Base-by-base conservation (phyloP, 2,888 invertebrate genomes). In the Chymomyza fuscimana region DNA sequence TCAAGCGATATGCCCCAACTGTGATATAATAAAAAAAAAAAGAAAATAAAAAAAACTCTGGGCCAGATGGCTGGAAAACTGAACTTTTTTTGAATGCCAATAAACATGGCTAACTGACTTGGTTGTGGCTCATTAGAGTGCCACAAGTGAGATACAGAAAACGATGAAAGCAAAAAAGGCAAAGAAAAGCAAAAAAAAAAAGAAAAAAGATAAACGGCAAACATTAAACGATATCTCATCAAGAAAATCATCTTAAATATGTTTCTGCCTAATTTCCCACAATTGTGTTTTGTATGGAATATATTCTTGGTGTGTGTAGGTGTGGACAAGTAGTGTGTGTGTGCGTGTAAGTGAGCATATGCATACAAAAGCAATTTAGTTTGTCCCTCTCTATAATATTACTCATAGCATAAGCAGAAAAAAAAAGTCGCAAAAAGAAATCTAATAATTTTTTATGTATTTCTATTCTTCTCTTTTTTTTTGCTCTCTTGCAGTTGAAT, bases 191-290 rank as follows among this genome's bases (percentile, higher is more conserved):
- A 69, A 51, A 65, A 51, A 25, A 46, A 64, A 65, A 56, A 73
- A 78, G 75, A 75, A 67, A 67, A 70, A 77, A 84, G 74, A 78
- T 77, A 80, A 75, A 78, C 73, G 77, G 76, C 72, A 79, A 76
- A 79, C 86, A 81, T 83, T 87, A 86, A 79, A 79, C 74, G 79
- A 84, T 78, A 88, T 79, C 84, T 79, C 82, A 86, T 88, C 79
- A 88, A 81, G 77, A 75, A 88, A 86, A 88, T 88, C 84, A 78
- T 74, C 86, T 86, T 88, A 84, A 88, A 86, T 86, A 86, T 84
- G 82, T 82, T 88, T 86, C 88, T 88, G 86, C 86, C 84, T 84
- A 86, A 86, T 86, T 86, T 86, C 79, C 76, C 84, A 80, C 78
- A 58, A 75, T 73, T 56, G 64, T 32, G 9, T 54, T 9, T 50